Conservation (phyloP, 2,113 vertebrate species). For the Heloderma charlesbogerti region DNA sequence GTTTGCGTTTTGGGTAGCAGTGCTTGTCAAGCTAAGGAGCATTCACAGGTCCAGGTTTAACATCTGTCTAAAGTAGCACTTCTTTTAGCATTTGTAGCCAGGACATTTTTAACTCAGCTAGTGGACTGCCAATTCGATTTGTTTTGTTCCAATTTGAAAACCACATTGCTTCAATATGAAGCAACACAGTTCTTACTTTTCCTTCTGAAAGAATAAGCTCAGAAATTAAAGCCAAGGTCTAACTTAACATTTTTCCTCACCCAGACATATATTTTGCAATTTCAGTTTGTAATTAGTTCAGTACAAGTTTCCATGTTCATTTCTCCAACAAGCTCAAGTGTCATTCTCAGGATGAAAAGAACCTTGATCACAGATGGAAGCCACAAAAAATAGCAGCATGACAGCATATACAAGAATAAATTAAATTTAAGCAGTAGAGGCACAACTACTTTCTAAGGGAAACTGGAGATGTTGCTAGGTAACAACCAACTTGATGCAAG, state of each 20-base stretch:
- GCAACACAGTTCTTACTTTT: background rate
- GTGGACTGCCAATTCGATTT: background rate
- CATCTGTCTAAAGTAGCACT: background rate
- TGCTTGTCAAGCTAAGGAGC: background rate
- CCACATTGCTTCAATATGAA: background rate
- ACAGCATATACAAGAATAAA: conserved; percentile 30
- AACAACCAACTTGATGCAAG: background rate
- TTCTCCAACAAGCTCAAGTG: background rate
- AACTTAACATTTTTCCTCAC: background rate
- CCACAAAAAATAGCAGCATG: conserved; percentile 18
- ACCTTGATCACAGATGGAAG: conserved; percentile 3
- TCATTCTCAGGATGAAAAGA: background rate
- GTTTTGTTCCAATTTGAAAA: background rate
- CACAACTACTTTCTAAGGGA: background rate
- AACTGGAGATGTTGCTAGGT: conserved; percentile 3
- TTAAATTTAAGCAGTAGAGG: background rate
- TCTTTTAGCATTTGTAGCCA: background rate
- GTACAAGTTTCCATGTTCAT: background rate
- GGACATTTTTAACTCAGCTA: background rate
- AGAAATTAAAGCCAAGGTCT: background rate
- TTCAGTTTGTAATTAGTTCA: conserved; percentile 7
- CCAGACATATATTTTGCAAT: background rate
- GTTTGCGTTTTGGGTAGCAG: background rate
- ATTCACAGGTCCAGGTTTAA: background rate
- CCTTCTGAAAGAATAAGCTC: background rate